Percentiles rank a stretch among this genome's conserved stretches.
Conservation (phyloP, 2,113 vertebrate genomes). For the Salvator merianae region DNA sequence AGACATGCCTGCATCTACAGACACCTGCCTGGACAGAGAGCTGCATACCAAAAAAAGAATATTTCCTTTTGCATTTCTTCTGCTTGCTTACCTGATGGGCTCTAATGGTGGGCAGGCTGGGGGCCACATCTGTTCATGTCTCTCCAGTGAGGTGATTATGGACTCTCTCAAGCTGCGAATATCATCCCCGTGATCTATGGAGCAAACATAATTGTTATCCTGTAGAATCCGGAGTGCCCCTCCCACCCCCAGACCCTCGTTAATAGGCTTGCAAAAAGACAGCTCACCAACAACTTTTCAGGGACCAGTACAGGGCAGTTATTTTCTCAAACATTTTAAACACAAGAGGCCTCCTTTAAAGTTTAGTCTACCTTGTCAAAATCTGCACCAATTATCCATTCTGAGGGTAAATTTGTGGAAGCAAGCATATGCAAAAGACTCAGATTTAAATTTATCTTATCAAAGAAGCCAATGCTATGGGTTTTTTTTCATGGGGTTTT, state of each 20-base stretch:
- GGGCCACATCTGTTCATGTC: slow-evolving; percentile 78
- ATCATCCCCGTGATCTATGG: slow-evolving; percentile 57
- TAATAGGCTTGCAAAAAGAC: no score
- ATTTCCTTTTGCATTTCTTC: not conserved
- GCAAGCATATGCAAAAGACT: not conserved
- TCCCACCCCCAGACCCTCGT: not conserved
- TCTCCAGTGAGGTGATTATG: slow-evolving; percentile 83
- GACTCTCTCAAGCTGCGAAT: slow-evolving; percentile 70
- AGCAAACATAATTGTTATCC: not conserved
- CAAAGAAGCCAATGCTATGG: not conserved
- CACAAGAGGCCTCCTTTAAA: not conserved
- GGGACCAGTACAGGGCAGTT: not conserved
- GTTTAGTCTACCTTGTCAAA: not conserved
- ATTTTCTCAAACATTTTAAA: not conserved
- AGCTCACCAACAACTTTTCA: not conserved
- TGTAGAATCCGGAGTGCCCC: not conserved
- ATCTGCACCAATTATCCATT: not conserved
- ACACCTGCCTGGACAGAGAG: not conserved
- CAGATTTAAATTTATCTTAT: not conserved
- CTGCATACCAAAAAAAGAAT: not conserved
- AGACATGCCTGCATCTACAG: no score
- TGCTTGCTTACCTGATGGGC: slow-evolving; percentile 77
- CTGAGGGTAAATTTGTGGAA: not conserved
- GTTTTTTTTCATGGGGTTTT: not conserved
- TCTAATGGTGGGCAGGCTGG: slow-evolving; percentile 85